Base-by-base conservation (phyloP, 2,888 invertebrate species). In the Athetis lepigone region DNA sequence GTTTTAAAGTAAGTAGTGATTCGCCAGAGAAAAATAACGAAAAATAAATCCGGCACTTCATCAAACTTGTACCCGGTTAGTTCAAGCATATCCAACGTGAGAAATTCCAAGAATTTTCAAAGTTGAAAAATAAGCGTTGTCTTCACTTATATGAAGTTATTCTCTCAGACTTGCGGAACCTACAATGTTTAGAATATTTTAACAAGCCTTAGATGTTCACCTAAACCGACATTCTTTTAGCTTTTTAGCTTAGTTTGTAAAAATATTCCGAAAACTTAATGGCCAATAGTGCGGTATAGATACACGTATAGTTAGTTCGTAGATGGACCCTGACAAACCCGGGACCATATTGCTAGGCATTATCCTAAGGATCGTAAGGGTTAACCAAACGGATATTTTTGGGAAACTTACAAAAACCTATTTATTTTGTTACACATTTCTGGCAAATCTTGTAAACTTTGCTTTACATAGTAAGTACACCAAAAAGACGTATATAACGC, bases 281-380 rank as follows among this genome's bases (percentile, higher is more conserved):
- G 29, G 11, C 39, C 29, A 29, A 63, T 59, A 54, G 37, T 52
- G 56, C n/a, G 43, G 33, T 23, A n/a, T 40, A 47, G 27, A n/a
- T 19, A 36, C 18, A 23, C 25, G 54, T 64, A 5, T 63, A 42
- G 66, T 57, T 52, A 58, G 63, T 33, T 18, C 19, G 46, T 54
- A 50, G 50, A 50, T 16, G 21, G 33, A 21, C 42, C 21, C 33
- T 47, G 50, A 59, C 33, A 33, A 13, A 33, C 11, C 51, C n/a
- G 25, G 29, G 16, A 9, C 1, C 43, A 60, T 45, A 45, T 47
- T n/a, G 45, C 8, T 49, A 19, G 43, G 25, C 57, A 60, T 46
- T 42, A 33, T 45, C 36, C 16, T 21, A 54, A 33, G 29, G 19
- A 36, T 19, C 16, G 1, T 19, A 64, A 19, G 3, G 33, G 33